These are phyloP conservation scores for Drosophila sucinea DNA, from an alignment of 1,140 invertebrate genomes.

Conservation along the genomic window DNA sequence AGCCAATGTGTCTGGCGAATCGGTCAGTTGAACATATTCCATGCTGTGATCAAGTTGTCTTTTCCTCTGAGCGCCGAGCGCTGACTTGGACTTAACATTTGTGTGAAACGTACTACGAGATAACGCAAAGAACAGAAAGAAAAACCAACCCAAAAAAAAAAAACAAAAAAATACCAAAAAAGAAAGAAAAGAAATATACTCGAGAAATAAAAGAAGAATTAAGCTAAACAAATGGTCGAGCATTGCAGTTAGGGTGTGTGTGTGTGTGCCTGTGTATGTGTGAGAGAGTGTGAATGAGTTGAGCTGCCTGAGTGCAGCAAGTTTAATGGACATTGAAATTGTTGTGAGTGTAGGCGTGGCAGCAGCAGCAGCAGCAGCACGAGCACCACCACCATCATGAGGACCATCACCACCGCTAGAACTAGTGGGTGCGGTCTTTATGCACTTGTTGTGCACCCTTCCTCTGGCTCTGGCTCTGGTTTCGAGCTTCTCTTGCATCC, in stretches of 20 bases:
- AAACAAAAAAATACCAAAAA: conserved; percentile 9
- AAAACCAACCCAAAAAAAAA: conserved; percentile 8
- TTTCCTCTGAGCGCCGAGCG: conserved; percentile 80
- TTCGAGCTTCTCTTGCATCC: neutral
- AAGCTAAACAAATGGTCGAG: conserved; percentile 38
- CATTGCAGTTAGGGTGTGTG: conserved; percentile 26
- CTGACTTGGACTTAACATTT: conserved; percentile 64
- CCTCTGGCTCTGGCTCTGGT: neutral
- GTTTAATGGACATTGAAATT: conserved; percentile 63
- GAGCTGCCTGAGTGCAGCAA: conserved; percentile 25
- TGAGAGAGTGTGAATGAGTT: conserved; percentile 10
- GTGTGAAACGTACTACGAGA: conserved; percentile 58
- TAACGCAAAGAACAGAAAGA: conserved; percentile 51
- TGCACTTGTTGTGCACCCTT: conserved; percentile 19
- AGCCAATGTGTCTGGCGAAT: conserved; percentile 52
- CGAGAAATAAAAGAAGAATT: neutral
- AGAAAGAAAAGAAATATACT: conserved; percentile 2
- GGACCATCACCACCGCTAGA: neutral
- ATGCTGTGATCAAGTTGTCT: conserved; percentile 81
- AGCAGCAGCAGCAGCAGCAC: conserved; percentile 14
- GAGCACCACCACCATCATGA: neutral
- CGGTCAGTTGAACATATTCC: conserved; percentile 80
- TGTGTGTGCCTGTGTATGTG: conserved; percentile 27
- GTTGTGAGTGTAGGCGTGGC: conserved; percentile 63
- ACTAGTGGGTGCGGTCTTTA: conserved; percentile 16